Conservation (phyloP, 2,797 vertebrate species). For the Sebastes steindachneri region DNA sequence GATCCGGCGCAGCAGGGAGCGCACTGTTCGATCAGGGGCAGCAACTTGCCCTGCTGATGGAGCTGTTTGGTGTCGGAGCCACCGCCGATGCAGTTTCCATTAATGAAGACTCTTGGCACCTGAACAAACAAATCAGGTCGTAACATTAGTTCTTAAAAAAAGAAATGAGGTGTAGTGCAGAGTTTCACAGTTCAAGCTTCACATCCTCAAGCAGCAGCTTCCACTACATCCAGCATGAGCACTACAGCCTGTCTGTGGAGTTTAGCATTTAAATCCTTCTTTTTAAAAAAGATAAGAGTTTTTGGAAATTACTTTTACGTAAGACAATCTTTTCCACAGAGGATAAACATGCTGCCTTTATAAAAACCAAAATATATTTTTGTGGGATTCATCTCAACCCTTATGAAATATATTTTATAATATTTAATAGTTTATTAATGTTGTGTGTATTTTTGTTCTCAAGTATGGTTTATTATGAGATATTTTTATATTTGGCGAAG, state of each 20-base stretch:
- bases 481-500: no score
- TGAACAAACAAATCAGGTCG: constrained; percentile 62
- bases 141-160: background rate
- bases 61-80: constrained; percentile 90
- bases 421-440: no score
- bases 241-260: no score
- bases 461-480: no score
- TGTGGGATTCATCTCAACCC: no score
- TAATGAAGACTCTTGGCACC: constrained; percentile 96
- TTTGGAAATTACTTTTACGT: background rate
- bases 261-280: background rate
- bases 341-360: no score
- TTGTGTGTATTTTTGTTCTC: no score
- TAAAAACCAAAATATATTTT: no score
- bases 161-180: background rate
- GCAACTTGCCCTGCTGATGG: constrained; percentile 90
- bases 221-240: background rate
- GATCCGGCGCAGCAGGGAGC: constrained; percentile 73
- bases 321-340: no score
- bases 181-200: background rate
- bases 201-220: background rate
- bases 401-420: no score
- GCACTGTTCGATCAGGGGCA: constrained; percentile 89
- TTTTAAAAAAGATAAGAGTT: background rate
- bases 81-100: constrained; percentile 93